Evolutionary conservation across 2,797 vertebrate species (phyloP).

Genomic region (Sebastolobus alascanus): DNA sequence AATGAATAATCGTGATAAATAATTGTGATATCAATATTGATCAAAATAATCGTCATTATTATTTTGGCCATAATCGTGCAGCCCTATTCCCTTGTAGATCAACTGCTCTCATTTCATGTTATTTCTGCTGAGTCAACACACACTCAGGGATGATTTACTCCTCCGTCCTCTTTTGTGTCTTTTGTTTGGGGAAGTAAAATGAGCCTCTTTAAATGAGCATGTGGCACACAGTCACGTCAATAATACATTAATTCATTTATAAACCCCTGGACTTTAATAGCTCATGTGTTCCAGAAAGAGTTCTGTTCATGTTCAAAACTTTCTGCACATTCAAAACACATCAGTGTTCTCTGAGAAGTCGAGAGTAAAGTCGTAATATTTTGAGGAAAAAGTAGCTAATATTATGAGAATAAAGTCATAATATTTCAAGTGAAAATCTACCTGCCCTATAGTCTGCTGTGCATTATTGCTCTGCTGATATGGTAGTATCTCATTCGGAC

Average conservation of each 20-base stretch:
- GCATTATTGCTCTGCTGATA: background rate
- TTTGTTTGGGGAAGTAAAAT: background rate
- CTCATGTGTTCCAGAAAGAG: background rate
- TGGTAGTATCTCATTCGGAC: background rate
- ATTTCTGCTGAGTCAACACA: background rate
- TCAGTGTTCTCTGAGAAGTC: too few species aligned
- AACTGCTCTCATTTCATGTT: background rate
- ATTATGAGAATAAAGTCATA: background rate
- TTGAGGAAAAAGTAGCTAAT: background rate
- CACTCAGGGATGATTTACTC: background rate
- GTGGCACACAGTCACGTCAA: accelerated
- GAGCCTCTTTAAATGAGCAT: background rate
- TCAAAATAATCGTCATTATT: too few species aligned
- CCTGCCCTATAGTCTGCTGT: background rate
- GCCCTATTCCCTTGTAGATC: too few species aligned
- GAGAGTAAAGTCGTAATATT: background rate
- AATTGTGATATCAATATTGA: too few species aligned
- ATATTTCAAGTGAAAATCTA: background rate
- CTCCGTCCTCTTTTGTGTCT: background rate
- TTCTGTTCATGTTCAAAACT: too few species aligned
- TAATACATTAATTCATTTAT: background rate
- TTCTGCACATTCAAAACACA: too few species aligned
- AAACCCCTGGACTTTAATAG: background rate
- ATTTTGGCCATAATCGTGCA: too few species aligned
- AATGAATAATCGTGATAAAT: too few species aligned